phyloP scores from a whole-genome alignment of 2,113 vertebrate species.

The Eurystomus gularis region DNA sequence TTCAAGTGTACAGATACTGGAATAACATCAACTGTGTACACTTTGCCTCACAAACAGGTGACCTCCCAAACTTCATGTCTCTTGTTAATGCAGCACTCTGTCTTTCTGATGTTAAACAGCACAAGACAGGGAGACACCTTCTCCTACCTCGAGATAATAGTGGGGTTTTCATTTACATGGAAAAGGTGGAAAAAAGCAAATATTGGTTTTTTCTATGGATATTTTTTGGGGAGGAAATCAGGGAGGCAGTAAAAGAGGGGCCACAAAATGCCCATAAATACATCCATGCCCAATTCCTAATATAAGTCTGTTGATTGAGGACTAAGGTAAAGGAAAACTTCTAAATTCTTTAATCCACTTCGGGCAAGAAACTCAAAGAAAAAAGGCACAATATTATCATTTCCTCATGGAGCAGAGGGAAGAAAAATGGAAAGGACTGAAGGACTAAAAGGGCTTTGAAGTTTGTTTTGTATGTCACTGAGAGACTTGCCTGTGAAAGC shows the following conservation, averaged over 20 bases:
- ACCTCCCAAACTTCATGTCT: neutral
- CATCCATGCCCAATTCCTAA: neutral
- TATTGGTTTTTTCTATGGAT: neutral
- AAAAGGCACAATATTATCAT: neutral
- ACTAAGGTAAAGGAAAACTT: neutral
- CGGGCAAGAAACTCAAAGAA: neutral
- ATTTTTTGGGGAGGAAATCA: accelerated
- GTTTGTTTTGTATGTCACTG: neutral
- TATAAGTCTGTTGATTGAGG: accelerated
- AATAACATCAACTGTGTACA: neutral
- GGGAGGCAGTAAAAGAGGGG: neutral
- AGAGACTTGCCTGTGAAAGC: neutral
- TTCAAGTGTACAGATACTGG: neutral
- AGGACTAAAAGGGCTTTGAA: neutral
- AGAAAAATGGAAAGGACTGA: neutral
- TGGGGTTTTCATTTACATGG: neutral
- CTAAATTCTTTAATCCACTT: neutral
- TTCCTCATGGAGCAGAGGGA: neutral
- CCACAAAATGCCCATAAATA: neutral
- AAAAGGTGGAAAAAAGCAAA: neutral
- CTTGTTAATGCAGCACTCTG: neutral
- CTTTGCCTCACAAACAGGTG: neutral
- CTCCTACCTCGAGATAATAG: neutral
- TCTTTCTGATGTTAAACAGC: neutral
- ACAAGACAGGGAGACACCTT: neutral